Evolutionary conservation across 2,888 invertebrate genomes (phyloP).

Genomic region (Acanthococcus lagerstroemiae): DNA sequence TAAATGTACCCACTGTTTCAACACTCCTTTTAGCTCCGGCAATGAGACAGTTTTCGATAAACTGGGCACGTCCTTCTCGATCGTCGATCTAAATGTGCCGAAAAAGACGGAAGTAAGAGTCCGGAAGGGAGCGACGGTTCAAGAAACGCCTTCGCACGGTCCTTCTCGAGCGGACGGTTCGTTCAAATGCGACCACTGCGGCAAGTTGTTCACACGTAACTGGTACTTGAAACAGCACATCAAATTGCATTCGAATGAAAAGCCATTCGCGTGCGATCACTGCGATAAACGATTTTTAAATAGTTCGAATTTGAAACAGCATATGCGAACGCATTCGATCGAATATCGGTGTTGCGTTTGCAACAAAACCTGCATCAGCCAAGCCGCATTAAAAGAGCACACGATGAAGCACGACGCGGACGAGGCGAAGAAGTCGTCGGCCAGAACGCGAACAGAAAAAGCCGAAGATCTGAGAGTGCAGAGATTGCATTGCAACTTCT

Average conservation of each 20-base stretch:
- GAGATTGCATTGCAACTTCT: constrained; percentile 2
- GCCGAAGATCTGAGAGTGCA: not conserved
- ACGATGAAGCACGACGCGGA: not conserved
- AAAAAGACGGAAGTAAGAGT: not conserved
- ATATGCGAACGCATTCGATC: constrained; percentile 19
- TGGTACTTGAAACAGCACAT: constrained; percentile 21
- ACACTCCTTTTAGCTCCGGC: constrained; percentile 5
- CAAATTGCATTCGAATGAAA: constrained; percentile 20
- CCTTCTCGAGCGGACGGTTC: not conserved
- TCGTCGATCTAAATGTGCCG: not conserved
- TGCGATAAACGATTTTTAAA: constrained; percentile 22
- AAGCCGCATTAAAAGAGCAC: constrained; percentile 2
- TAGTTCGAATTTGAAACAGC: constrained; percentile 23
- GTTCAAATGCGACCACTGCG: constrained; percentile 18
- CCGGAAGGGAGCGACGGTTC: not conserved
- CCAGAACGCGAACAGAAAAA: too few species aligned
- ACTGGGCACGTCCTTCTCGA: not conserved
- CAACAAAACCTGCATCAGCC: constrained; percentile 12
- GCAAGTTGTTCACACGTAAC: constrained; percentile 18
- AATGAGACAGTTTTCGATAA: not conserved
- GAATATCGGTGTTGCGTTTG: constrained; percentile 17
- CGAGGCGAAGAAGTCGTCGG: not conserved
- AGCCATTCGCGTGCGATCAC: constrained; percentile 8
- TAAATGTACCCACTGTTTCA: constrained; percentile 14
- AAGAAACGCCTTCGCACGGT: not conserved